Base-by-base conservation (phyloP, 2,113 vertebrate genomes). In the Trachemys scripta region DNA sequence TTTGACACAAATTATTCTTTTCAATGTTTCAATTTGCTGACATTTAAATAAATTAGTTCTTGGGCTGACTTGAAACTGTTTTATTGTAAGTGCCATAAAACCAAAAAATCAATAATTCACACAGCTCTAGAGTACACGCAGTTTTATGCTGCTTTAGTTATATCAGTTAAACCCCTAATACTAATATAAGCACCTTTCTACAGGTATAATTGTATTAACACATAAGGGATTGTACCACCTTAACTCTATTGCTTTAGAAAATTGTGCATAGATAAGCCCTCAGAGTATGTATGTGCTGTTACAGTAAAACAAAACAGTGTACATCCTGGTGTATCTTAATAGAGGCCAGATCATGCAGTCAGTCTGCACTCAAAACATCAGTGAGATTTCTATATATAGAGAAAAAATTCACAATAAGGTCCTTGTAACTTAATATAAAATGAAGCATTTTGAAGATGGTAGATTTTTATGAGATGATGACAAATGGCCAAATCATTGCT, bases 201-300 rank as follows among this genome's bases (percentile, higher is more conserved):
- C 51, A 0, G 53, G 2, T 78, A 65, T 42, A 79, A 81, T 10
- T 62, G 25, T 31, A 65, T 35, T 31, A 65, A 65, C 6, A 35
- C 3, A 65, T 65, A 17, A 35, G 85, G 12, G 82, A 59, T 24
- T 13, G 0, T 90, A 85, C 27, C 7, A 82, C 8, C 82, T 94
- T 45, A 93, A 5, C 2, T 54, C 19, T 13, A 13, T 31, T 31
- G 80, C 5, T 22, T 49, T n/a, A 1, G 84, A 49, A 29, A 29
- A 5, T 69, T 29, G 8, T 76, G 81, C 51, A 31, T 65, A 82
- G 27, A 47, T 1, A 81, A 75, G 6, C 16, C 11, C 5, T 85
- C 82, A 69, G 1, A 57, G 5, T 4, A 0, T 2, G 0, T 3
- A 13, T 22, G 22, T 38, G 2, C 10, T 27, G 3, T 82, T 31